These are phyloP conservation scores for Ranitomeya imitator DNA, from an alignment of 2,113 vertebrate species.

Conservation along the genomic window DNA sequence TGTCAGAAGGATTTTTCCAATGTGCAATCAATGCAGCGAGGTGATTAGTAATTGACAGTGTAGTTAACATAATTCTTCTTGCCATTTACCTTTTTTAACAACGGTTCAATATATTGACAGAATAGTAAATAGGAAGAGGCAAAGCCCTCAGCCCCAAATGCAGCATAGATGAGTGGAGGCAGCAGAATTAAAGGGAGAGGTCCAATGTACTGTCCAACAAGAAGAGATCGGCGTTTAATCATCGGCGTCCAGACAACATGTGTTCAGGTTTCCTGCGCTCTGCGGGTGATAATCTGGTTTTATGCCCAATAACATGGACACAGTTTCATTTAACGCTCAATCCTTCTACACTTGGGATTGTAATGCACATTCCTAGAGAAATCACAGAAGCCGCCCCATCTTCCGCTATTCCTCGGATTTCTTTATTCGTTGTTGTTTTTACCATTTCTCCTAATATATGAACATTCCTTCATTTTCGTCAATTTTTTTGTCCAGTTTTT, in stretches of 20 bases:
- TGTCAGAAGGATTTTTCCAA: neutral
- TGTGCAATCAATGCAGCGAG: neutral
- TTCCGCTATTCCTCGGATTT: neutral
- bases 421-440: neutral
- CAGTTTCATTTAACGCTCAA: neutral
- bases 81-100: conserved; percentile 12
- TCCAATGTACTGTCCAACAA: neutral
- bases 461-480: too few species aligned
- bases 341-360: neutral
- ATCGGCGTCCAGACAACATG: neutral
- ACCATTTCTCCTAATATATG: neutral
- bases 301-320: conserved; percentile 10
- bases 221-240: conserved; percentile 19
- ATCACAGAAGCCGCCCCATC: neutral
- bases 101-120: conserved; percentile 39
- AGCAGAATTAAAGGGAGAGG: conserved; percentile 36
- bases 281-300: conserved; percentile 10
- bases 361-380: neutral
- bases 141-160: conserved; percentile 28
- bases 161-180: neutral
- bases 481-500: too few species aligned
- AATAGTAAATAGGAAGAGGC: conserved; percentile 38
- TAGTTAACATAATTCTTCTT: conserved; percentile 47
- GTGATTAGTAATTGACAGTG: conserved; percentile 45
- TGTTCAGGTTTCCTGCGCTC: neutral